phyloP scores from a whole-genome alignment of 2,797 vertebrate species.

The Pseudochaenichthys georgianus region DNA sequence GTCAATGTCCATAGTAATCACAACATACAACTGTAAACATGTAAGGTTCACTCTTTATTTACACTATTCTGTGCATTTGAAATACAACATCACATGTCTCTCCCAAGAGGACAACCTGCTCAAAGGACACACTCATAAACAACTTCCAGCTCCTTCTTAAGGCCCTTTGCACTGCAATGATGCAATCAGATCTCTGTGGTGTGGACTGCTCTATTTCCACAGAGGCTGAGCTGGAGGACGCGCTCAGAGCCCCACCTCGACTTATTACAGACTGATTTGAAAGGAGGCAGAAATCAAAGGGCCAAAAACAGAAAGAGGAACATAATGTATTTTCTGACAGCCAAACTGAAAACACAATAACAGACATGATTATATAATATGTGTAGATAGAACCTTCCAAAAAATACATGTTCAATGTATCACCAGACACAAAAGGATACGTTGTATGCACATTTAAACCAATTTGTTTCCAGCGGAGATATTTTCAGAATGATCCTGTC shows the following conservation, averaged over 20 bases:
- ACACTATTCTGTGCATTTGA: conserved; percentile 39
- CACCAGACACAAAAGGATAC: not conserved
- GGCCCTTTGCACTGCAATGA: not conserved
- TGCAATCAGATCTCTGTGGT: not conserved
- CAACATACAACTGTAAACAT: conserved; percentile 43
- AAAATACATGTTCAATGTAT: not conserved
- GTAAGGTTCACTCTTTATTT: conserved; percentile 37
- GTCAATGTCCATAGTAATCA: conserved; percentile 25
- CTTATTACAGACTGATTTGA: not conserved
- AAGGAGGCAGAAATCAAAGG: conserved; percentile 13
- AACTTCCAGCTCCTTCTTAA: not conserved
- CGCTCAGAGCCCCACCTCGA: not conserved
- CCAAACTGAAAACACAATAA: conserved; percentile 8
- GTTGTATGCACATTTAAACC: not conserved
- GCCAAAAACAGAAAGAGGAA: not conserved
- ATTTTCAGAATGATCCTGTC: conserved; percentile 3
- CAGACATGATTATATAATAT: not conserved
- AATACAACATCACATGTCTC: not conserved
- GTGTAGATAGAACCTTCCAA: not conserved
- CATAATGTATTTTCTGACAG: not conserved
- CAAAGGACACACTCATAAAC: not conserved
- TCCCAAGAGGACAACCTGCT: not conserved
- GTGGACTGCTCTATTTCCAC: conserved; percentile 15
- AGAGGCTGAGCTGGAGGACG: not conserved
- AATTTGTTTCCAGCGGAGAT: not conserved